These are phyloP conservation scores for Cladopsammia gracilis DNA, from an alignment of 64 coral and sea anemone genomes.

Conservation along the genomic window DNA sequence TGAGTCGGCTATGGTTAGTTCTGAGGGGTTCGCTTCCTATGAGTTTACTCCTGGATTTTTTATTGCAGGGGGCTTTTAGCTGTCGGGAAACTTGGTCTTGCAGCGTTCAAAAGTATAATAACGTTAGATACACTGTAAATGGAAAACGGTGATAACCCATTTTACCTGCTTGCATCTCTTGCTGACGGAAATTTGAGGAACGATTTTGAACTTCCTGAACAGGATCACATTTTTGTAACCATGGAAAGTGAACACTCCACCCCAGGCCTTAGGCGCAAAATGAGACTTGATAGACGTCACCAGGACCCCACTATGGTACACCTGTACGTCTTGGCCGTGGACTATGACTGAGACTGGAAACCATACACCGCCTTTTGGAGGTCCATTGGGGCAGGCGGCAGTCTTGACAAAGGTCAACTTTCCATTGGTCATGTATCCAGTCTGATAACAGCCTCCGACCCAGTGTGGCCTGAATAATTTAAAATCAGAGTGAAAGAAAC, in stretches of 20 bases:
- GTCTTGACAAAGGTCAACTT: background rate
- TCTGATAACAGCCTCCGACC: slow-evolving; percentile 49
- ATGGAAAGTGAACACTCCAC: slow-evolving; percentile 26
- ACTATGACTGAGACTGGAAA: slow-evolving; percentile 28
- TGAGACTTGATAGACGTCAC: slow-evolving; percentile 35
- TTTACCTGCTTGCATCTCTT: slow-evolving; percentile 17
- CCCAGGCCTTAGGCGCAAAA: slow-evolving; percentile 1
- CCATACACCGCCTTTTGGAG: slow-evolving; percentile 64
- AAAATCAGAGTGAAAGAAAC: background rate
- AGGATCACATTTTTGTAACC: slow-evolving; percentile 42
- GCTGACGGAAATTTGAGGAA: background rate
- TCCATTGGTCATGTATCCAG: slow-evolving; percentile 60
- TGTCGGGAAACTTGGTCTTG: no score
- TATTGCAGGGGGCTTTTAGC: no score
- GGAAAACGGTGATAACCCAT: no score
- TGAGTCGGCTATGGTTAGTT: no score
- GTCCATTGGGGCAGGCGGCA: slow-evolving; percentile 63
- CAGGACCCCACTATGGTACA: slow-evolving; percentile 1
- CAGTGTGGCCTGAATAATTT: slow-evolving; percentile 49
- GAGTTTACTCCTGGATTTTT: no score
- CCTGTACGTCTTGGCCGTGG: slow-evolving; percentile 5
- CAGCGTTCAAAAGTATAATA: no score
- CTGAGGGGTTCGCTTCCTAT: no score
- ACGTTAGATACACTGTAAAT: no score
- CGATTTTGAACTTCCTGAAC: slow-evolving; percentile 32